Conservation (phyloP, 2,113 vertebrate genomes). For the Rhabdornis inornatus region DNA sequence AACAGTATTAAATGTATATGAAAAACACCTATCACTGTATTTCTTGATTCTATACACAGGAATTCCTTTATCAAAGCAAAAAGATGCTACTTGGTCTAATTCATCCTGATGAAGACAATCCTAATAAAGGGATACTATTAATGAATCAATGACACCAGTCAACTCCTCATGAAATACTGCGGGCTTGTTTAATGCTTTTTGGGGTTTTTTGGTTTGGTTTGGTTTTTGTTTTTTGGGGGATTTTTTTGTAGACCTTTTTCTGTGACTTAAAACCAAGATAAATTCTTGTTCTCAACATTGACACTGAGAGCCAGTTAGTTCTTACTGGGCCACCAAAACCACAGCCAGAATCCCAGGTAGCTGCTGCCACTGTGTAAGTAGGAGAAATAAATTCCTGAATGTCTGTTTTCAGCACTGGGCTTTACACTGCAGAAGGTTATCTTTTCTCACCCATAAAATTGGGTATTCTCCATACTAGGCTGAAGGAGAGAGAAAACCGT, state of each 20-base stretch:
- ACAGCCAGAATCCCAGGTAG: not conserved
- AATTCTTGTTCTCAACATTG: not conserved
- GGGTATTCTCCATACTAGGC: not conserved
- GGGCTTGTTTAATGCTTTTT: not conserved
- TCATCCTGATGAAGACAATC: not conserved
- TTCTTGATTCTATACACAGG: not conserved
- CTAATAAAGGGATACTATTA: not conserved
- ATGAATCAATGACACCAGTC: not conserved
- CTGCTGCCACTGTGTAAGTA: not conserved
- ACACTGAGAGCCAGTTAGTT: not conserved
- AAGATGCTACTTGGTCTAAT: not conserved
- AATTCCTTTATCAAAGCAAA: not conserved
- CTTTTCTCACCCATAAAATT: not conserved
- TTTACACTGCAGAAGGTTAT: not conserved
- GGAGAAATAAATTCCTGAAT: not conserved
- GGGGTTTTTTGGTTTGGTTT: no score
- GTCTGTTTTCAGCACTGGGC: not conserved
- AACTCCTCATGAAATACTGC: not conserved
- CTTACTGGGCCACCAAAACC: not conserved
- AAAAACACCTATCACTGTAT: not conserved
- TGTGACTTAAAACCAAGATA: not conserved
- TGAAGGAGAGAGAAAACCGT: not conserved
- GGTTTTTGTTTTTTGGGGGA: no score
- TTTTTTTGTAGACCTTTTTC: not conserved
- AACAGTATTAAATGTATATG: not conserved